Percentiles rank a stretch among this genome's conserved stretches.
phyloP scores from a whole-genome alignment of 2,113 vertebrate genomes.

The Scortum barcoo region DNA sequence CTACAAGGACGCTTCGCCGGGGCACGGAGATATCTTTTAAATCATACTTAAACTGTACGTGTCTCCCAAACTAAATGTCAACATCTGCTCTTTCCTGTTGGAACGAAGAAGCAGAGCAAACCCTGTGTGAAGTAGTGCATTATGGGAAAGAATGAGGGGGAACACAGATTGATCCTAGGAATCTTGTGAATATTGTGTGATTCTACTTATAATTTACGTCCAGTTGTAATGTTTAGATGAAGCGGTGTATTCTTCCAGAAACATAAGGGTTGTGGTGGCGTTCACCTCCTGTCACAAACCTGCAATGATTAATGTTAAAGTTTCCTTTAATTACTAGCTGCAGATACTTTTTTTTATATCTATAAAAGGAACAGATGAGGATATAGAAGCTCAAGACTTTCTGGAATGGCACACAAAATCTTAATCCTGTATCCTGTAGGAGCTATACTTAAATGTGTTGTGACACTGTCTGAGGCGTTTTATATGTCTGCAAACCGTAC shows the following conservation, averaged over 20 bases:
- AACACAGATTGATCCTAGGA: conserved; percentile 1
- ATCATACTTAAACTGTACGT: conserved; percentile 5
- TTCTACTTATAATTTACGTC: neutral
- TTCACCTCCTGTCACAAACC: conserved; percentile 7
- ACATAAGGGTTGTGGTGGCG: neutral
- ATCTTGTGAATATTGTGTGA: neutral
- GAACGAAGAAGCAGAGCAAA: conserved; percentile 4
- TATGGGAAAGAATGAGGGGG: conserved; percentile 1
- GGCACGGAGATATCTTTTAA: conserved; percentile 2
- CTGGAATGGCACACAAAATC: too few relatives aligned
- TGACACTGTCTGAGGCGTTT: conserved; percentile 23
- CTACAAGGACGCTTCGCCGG: conserved; percentile 11
- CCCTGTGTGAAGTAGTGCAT: conserved; percentile 18
- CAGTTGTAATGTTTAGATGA: neutral
- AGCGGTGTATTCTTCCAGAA: neutral
- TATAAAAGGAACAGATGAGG: too few relatives aligned
- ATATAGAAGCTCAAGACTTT: too few relatives aligned
- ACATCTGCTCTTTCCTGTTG: conserved; percentile 35
- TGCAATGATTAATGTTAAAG: neutral
- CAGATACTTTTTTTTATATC: neutral
- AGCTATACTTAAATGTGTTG: conserved; percentile 5
- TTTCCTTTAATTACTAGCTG: neutral
- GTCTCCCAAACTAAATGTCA: conserved; percentile 16
- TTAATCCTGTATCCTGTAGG: too few relatives aligned
- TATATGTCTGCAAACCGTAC: conserved; percentile 9